A percentile compares a stretch with the other conserved stretches of the same genome.
Evolutionary conservation across 2,113 vertebrate genomes (phyloP).

Genomic region (Otocyon megalotis): DNA sequence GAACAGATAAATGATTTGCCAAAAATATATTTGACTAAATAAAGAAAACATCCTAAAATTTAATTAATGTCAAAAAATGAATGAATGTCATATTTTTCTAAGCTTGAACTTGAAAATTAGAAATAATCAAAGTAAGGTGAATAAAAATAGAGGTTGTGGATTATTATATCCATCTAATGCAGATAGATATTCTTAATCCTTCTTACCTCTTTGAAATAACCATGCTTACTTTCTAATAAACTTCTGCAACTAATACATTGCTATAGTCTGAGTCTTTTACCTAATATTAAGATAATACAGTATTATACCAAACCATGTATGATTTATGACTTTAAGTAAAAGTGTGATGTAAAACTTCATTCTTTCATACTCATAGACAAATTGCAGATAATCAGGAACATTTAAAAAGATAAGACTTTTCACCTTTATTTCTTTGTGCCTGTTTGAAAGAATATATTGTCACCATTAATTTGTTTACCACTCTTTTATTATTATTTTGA

Average conservation of each 20-base stretch:
- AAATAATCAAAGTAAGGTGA: slow-evolving; percentile 3
- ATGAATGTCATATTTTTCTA: not conserved
- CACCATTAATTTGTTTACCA: not conserved
- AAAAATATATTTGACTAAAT: not conserved
- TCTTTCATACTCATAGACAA: not conserved
- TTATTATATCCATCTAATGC: not conserved
- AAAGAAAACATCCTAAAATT: not conserved
- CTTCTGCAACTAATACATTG: slow-evolving; percentile 17
- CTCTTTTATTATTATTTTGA: slow-evolving; percentile 23
- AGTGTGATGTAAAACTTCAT: not conserved
- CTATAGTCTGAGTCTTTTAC: not conserved
- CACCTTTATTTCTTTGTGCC: not conserved
- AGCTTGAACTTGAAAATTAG: not conserved
- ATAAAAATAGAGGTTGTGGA: not conserved
- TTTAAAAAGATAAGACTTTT: not conserved
- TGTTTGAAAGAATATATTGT: slow-evolving; percentile 47
- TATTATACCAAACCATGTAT: not conserved
- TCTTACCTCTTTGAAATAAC: slow-evolving; percentile 51
- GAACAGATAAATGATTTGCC: not conserved
- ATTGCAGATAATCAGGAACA: not conserved
- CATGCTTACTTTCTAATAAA: slow-evolving; percentile 13
- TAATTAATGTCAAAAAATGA: not conserved
- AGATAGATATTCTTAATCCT: not conserved
- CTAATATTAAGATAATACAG: not conserved
- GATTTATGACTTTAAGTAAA: slow-evolving; percentile 33